Evolutionary conservation across 2,888 invertebrate species (phyloP), one percentile per base, ranked within the genome.

Genomic region (Eulithis testata): DNA sequence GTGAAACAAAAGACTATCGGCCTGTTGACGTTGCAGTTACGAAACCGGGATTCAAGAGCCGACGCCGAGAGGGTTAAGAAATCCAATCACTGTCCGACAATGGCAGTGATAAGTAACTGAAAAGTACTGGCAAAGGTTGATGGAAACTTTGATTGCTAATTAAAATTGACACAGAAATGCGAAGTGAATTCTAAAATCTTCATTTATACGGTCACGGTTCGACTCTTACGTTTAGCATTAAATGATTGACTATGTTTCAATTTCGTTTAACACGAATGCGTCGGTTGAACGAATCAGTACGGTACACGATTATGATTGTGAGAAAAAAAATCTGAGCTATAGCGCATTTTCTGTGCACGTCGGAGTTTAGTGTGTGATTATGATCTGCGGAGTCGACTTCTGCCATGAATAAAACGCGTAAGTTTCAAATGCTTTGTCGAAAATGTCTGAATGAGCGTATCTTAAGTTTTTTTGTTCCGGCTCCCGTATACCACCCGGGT

Each of bases 191-290:
- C 85, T 83, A 88, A 67, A 91, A 89, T 91, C 90, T 88, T 92
- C 90, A 90, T 93, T 92, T 90, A 89, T 90, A 87, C 82, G 86
- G 92, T 89, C 89, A 92, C 89, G 93, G 88, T 84, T 88, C 87
- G 84, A 83, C 84, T 89, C 87, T 89, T 86, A 84, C 90, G 88
- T 88, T 90, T 89, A 88, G 89, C 86, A 88, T 91, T 91, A 91
- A 92, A 92, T 91, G 90, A 90, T 89, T 86, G 92, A 90, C 91
- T 89, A 87, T 91, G 91, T 91, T 91, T 92, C 92, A 92, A 93
- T 93, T 93, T 91, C 87, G 84, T 88, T 81, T 89, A 90, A 93
- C 93, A 93, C 83, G 90, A 90, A 89, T 82, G 87, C 87, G 81
- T 78, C 86, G 80, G 88, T 91, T 82, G 92, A 93, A 91, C 93